Evolutionary conservation across 1,140 invertebrate genomes (phyloP).

Genomic region (Psix sp.): DNA sequence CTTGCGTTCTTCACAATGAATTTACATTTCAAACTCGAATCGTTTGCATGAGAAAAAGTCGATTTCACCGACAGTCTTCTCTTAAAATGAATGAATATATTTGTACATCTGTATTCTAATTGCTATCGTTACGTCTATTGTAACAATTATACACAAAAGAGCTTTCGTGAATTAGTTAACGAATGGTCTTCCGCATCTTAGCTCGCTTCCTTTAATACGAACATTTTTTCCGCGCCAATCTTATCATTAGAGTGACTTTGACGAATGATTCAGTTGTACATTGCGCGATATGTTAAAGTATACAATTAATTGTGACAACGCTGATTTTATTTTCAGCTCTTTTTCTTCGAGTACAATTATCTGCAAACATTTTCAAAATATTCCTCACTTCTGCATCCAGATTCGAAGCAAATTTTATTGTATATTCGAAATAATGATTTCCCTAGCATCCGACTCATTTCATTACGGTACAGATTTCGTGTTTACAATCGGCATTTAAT

Average conservation of each 20-base stretch:
- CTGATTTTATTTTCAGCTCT: no score
- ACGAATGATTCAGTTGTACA: conserved; percentile 39
- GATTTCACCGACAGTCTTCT: conserved; percentile 27
- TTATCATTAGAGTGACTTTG: conserved; percentile 10
- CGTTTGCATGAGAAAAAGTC: conserved; percentile 36
- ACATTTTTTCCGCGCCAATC: not conserved
- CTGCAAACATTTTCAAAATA: not conserved
- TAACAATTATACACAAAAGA: conserved; percentile 48
- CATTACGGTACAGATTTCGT: no score
- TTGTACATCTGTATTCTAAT: conserved; percentile 46
- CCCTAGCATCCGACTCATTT: no score
- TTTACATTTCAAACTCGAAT: conserved; percentile 50
- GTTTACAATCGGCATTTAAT: no score
- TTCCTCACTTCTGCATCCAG: not conserved
- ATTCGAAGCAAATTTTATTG: not conserved
- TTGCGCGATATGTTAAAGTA: conserved; percentile 50
- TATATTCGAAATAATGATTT: no score
- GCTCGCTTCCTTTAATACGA: not conserved
- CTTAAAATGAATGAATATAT: conserved; percentile 43
- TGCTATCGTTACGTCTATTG: conserved; percentile 38
- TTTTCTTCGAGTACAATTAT: not conserved
- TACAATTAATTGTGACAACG: conserved; percentile 41
- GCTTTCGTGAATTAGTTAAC: conserved; percentile 27
- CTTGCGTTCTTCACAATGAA: conserved; percentile 39
- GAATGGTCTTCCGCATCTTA: conserved; percentile 12